These are phyloP conservation scores for Sanderia malayensis DNA, from an alignment of 30 jellyfish, hydroid and myxozoan species.

Conservation along the genomic window DNA sequence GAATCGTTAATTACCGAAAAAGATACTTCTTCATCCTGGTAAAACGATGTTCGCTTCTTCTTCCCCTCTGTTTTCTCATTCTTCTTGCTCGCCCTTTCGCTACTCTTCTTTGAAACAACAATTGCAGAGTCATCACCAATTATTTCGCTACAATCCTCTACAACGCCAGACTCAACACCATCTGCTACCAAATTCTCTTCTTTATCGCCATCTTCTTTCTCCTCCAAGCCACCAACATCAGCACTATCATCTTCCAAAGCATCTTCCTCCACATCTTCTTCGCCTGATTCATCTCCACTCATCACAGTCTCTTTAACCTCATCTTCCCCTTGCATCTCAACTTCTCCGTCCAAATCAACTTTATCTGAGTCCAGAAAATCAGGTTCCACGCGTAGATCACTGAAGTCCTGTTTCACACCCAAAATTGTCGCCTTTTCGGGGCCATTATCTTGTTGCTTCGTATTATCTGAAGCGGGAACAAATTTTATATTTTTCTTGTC, in stretches of 20 bases:
- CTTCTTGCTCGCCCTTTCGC: neutral
- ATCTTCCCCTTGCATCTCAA: constrained; percentile 9
- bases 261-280: constrained; percentile 37
- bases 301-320: constrained; percentile 1
- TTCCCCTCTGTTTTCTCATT: no score
- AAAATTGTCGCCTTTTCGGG: neutral
- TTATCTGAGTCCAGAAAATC: constrained; percentile 46
- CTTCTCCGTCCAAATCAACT: neutral
- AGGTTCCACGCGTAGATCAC: constrained; percentile 48
- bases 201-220: constrained; percentile 14
- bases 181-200: constrained; percentile 3
- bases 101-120: no score
- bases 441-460: neutral
- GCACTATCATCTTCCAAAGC: constrained; percentile 14
- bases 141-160: no score
- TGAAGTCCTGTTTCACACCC: constrained; percentile 62
- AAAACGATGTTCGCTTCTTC: neutral
- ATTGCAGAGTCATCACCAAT: no score
- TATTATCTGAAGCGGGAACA: constrained; percentile 42
- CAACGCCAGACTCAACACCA: no score
- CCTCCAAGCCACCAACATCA: constrained; percentile 19
- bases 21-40: constrained; percentile 5
- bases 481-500: constrained; percentile 31
- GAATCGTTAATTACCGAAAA: neutral
- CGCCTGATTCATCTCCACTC: neutral